Base-by-base conservation (phyloP, 2,888 invertebrate genomes). In the Drosophila neutralis region DNA sequence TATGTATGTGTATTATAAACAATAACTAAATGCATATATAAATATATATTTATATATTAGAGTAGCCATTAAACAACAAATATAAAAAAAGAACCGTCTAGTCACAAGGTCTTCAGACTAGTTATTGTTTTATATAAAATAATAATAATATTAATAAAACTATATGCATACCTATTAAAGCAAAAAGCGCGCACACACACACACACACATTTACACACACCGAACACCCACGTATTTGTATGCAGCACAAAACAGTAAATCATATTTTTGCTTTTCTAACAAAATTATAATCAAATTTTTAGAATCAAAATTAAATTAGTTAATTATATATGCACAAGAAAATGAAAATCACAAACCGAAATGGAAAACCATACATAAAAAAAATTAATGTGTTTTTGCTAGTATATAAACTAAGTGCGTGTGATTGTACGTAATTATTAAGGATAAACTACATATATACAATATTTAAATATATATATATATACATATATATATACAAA, bases 41-140 rank as follows among this genome's bases (percentile, higher is more conserved):
- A 11, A 27, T 56, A 38, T 56, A 38, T 29, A 57, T 29, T 40
- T 40, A 38, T 66, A 66, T 70, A 64, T 77, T 71, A 72, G 64
- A 52, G 40, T 75, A 78, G 51, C 60, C 53, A 48, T 65, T 78
- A 78, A 78, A 63, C 54, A 68, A 74, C 62, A 68, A 71, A 65
- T 56, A 70, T 40, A 70, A 33, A 60, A 72, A 58, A 69, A 58
- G 80, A 88, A 86, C 84, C 86, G 80, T 91, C 91, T 91, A 91
- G 91, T 91, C 91, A 91, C 80, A 89, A 89, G 87, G 90, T 90
- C 91, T 88, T 90, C 90, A 91, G 92, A 91, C 92, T 91, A 92
- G 91, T 91, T 91, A 90, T 88, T 86, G 89, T 90, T 90, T 87
- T 81, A 76, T 73, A 83, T 79, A 76, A 78, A 72, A 74, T 79